Percentiles rank a stretch among this genome's conserved stretches.
Conservation (phyloP, 1,140 invertebrate genomes). For the Platorchestia sp. region DNA sequence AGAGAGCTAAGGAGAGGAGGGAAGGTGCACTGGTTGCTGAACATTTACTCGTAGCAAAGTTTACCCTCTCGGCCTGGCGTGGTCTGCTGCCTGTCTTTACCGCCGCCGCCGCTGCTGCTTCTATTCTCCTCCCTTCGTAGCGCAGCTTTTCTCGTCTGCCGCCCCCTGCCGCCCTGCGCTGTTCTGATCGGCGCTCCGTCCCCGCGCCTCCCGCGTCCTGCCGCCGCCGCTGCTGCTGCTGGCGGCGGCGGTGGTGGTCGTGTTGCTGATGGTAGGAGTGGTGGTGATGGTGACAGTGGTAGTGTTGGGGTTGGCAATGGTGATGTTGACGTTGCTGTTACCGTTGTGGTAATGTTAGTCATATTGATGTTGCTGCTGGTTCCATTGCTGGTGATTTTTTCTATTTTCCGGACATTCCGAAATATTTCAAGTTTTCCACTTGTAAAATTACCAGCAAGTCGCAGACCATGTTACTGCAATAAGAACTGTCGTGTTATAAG, state of each 20-base stretch:
- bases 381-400: not conserved
- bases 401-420: too few relatives aligned
- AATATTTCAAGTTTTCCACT: too few relatives aligned
- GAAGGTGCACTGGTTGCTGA: not conserved
- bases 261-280: not conserved
- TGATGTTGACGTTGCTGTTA: not conserved
- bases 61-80: not conserved
- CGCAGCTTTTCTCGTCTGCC: not conserved
- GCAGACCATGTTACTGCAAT: too few relatives aligned
- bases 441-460: too few relatives aligned
- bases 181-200: not conserved
- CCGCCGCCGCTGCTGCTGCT: not conserved
- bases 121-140: constrained; percentile 19
- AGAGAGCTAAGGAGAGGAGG: not conserved
- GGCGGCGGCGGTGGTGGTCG: not conserved
- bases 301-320: not conserved
- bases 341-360: not conserved
- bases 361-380: not conserved
- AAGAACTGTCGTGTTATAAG: too few relatives aligned
- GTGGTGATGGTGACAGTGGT: too few relatives aligned
- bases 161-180: not conserved
- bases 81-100: not conserved
- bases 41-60: not conserved
- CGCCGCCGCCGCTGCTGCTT: not conserved
- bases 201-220: not conserved